Conservation (phyloP, 2,888 invertebrate species). For the Sphaerophoria taeniata region DNA sequence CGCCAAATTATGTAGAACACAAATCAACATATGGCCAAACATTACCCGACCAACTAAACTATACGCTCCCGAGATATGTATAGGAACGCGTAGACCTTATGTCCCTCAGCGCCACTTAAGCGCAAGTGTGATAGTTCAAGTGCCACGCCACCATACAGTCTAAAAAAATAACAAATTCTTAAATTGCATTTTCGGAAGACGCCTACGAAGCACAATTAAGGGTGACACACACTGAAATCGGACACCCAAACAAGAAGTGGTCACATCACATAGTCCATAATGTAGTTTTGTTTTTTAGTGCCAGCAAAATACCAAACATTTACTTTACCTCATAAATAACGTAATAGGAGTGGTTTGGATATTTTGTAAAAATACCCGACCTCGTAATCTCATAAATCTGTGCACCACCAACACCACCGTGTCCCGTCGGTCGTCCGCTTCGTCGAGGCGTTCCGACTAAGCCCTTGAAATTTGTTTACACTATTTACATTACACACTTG, state of each 20-base stretch:
- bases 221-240: conserved; percentile 73
- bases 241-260: conserved; percentile 73
- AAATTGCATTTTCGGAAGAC: conserved; percentile 64
- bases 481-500: conserved; percentile 29
- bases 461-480: conserved; percentile 75
- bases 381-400: conserved; percentile 73
- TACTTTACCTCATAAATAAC: conserved; percentile 64
- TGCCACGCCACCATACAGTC: conserved; percentile 28
- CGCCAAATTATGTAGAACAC: conserved; percentile 40
- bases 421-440: too few species aligned
- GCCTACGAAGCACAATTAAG: conserved; percentile 69
- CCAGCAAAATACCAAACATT: conserved; percentile 37
- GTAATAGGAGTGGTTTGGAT: conserved; percentile 74
- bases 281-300: neutral
- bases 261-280: conserved; percentile 56
- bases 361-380: conserved; percentile 73
- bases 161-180: conserved; percentile 34
- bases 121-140: conserved; percentile 69
- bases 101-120: conserved; percentile 75
- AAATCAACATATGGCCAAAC: conserved; percentile 57
- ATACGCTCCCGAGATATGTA: conserved; percentile 50
- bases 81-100: conserved; percentile 50
- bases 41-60: conserved; percentile 31
- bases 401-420: neutral
- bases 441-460: conserved; percentile 70